These are phyloP conservation scores for Syrista parreyssii DNA, from an alignment of 2,888 invertebrate species.

Conservation along the genomic window DNA sequence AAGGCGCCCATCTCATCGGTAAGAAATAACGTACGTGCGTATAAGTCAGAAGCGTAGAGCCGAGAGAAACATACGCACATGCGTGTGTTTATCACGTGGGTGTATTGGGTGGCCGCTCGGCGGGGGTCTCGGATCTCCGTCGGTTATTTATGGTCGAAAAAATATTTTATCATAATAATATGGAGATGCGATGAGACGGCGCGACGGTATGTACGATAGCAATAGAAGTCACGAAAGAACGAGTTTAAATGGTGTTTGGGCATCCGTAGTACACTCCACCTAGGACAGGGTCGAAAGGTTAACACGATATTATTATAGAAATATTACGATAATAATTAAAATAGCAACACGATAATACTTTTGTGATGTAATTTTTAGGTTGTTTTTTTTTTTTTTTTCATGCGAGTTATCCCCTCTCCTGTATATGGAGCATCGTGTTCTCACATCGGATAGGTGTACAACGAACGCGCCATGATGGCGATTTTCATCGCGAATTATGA, in stretches of 20 bases:
- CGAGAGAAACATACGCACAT: conserved; percentile 31
- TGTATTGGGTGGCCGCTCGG: conserved; percentile 49
- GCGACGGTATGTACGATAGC: neutral
- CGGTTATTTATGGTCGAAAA: conserved; percentile 58
- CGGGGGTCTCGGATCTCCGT: conserved; percentile 51
- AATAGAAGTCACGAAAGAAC: conserved; percentile 29
- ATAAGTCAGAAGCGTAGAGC: neutral
- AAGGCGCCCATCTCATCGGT: conserved; percentile 1
- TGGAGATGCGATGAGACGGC: conserved; percentile 33
- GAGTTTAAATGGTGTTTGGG: conserved; percentile 38
- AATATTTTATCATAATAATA: conserved; percentile 59
- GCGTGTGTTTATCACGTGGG: conserved; percentile 43
- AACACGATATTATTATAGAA: conserved; percentile 45
- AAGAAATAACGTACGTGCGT: neutral
- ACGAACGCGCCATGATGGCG: neutral
- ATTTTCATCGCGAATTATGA: neutral
- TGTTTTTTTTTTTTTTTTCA: conserved; percentile 15
- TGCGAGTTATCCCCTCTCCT: conserved; percentile 6
- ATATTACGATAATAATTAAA: conserved; percentile 48
- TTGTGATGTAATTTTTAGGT: conserved; percentile 7
- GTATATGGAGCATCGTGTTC: neutral
- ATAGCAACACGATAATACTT: conserved; percentile 10
- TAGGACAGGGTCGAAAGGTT: conserved; percentile 31
- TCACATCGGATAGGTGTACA: neutral
- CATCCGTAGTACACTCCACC: neutral